phyloP scores from a whole-genome alignment of 2,113 vertebrate species.

The Callithrix jacchus region DNA sequence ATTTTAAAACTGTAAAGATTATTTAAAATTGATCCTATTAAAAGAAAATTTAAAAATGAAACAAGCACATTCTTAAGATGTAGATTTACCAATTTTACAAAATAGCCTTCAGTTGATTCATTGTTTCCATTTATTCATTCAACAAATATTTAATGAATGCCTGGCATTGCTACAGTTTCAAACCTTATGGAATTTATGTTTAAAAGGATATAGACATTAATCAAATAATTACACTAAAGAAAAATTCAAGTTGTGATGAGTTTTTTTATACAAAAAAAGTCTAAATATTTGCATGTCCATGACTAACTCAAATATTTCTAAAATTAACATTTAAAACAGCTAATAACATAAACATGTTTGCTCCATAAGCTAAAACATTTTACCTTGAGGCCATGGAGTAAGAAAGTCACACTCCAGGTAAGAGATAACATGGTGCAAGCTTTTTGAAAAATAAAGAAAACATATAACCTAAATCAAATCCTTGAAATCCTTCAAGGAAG shows the following conservation, averaged over 20 bases:
- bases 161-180: not conserved
- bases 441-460: constrained; percentile 41
- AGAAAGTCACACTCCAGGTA: not conserved
- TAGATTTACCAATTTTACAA: constrained; percentile 16
- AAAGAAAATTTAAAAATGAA: constrained; percentile 31
- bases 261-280: constrained; percentile 9
- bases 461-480: not conserved
- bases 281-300: not conserved
- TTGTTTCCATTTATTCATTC: constrained; percentile 6
- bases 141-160: constrained; percentile 24
- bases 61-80: not conserved
- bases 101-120: not conserved
- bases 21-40: constrained; percentile 13
- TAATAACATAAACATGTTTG: not conserved
- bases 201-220: not conserved
- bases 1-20: not conserved
- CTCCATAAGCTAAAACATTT: not conserved
- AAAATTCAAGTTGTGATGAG: constrained; percentile 1
- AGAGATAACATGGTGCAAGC: not conserved
- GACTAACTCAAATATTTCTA: constrained; percentile 19
- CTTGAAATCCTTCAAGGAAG: not conserved
- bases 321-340: constrained; percentile 32
- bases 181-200: not conserved
- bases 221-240: constrained; percentile 33
- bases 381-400: not conserved